Conservation (phyloP, 2,113 vertebrate genomes). For the Pimephales promelas region DNA sequence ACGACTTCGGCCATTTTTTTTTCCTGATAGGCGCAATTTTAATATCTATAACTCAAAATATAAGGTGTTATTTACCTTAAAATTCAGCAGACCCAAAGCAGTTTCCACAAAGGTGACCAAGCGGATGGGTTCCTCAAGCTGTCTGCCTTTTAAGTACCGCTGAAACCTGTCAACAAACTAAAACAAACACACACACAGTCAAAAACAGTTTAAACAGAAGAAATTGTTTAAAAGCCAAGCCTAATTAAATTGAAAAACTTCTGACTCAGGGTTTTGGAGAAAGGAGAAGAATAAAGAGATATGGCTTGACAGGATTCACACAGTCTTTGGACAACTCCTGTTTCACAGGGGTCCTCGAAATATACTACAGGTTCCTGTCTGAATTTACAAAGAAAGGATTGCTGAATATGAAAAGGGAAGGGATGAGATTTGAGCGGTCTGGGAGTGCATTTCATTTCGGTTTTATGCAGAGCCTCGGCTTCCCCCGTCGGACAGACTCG, state of each 20-base stretch:
- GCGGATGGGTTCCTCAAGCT: conserved; percentile 88
- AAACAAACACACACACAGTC: conserved; percentile 66
- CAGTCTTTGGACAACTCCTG: conserved; percentile 39
- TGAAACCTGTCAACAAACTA: conserved; percentile 97
- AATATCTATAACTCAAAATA: neutral
- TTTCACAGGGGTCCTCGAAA: conserved; percentile 53
- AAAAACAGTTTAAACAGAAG: conserved; percentile 30
- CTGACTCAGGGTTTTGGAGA: conserved; percentile 41
- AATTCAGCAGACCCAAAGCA: conserved; percentile 95
- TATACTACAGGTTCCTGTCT: conserved; percentile 46
- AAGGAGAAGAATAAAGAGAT: conserved; percentile 26
- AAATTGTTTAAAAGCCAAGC: conserved; percentile 31
- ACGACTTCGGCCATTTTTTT: neutral
- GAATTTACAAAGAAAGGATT: conserved; percentile 33
- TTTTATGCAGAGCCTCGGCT: conserved; percentile 41
- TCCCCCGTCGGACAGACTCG: conserved; percentile 61
- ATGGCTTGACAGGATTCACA: conserved; percentile 23
- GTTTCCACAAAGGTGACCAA: conserved; percentile 99
- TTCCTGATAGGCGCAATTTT: neutral
- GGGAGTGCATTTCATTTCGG: conserved; percentile 66
- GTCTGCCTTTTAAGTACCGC: conserved; percentile 85
- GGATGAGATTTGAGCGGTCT: conserved; percentile 70
- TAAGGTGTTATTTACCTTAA: conserved; percentile 87
- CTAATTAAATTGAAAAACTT: conserved; percentile 34
- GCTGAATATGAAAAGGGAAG: conserved; percentile 60